These are phyloP conservation scores for Hyles vespertilio DNA, from an alignment of 1,140 invertebrate species.

Conservation along the genomic window DNA sequence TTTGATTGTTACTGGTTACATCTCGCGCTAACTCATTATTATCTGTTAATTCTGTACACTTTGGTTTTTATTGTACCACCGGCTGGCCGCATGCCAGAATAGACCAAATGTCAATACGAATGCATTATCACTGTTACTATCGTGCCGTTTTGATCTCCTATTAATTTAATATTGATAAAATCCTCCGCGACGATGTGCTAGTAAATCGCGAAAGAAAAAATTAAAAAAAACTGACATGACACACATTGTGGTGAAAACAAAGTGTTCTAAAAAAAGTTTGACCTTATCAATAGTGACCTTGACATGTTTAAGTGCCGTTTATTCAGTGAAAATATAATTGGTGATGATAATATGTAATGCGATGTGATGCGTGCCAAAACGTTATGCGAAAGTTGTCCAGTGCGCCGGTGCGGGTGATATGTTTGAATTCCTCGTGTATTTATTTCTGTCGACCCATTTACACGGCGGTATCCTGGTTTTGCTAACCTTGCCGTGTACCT, in stretches of 20 bases:
- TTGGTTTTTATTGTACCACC: conserved; percentile 53
- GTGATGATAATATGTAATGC: too few relatives aligned
- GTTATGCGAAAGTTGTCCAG: conserved; percentile 28
- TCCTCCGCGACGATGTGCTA: too few relatives aligned
- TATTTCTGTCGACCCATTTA: conserved; percentile 25
- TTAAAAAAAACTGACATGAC: too few relatives aligned
- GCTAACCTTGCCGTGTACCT: too few relatives aligned
- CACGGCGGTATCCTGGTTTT: conserved; percentile 1
- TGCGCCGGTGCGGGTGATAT: conserved; percentile 11
- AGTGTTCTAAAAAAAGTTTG: not conserved
- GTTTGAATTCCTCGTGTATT: conserved; percentile 12
- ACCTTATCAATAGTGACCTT: conserved; percentile 16
- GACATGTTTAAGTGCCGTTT: conserved; percentile 35
- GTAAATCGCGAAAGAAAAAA: too few relatives aligned
- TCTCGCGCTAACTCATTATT: conserved; percentile 36
- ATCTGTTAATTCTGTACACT: conserved; percentile 47
- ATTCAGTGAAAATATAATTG: too few relatives aligned
- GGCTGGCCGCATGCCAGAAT: conserved; percentile 55
- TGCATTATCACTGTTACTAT: conserved; percentile 63
- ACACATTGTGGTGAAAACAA: not conserved
- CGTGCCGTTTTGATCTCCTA: conserved; percentile 33
- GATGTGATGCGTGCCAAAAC: conserved; percentile 47
- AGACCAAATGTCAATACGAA: conserved; percentile 69
- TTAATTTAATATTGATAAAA: conserved; percentile 26
- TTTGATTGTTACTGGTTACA: conserved; percentile 32